phyloP scores from a whole-genome alignment of 2,888 invertebrate species.

The Drosophila anomalipes region DNA sequence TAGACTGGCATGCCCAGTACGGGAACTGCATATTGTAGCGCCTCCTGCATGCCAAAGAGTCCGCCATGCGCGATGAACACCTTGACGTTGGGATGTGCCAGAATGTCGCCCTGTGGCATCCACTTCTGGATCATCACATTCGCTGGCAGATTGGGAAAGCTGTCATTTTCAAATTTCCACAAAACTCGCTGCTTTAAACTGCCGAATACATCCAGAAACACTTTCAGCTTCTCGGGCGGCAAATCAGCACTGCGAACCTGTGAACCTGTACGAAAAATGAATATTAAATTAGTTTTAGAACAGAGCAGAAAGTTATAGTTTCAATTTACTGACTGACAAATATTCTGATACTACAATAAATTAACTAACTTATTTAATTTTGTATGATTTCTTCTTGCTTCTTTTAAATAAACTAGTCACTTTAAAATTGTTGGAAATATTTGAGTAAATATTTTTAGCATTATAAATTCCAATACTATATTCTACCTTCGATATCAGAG shows the following conservation, averaged over 20 bases:
- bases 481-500: neutral
- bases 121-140: constrained; percentile 85
- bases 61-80: constrained; percentile 85
- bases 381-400: neutral
- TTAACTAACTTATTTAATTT: fast-evolving
- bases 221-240: constrained; percentile 78
- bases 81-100: constrained; percentile 84
- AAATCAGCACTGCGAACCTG: constrained; percentile 83
- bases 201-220: constrained; percentile 82
- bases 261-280: constrained; percentile 73
- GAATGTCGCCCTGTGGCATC: constrained; percentile 86
- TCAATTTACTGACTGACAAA: neutral
- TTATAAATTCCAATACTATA: no score
- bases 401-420: neutral
- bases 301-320: neutral
- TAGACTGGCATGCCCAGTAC: constrained; percentile 84
- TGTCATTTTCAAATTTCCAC: constrained; percentile 85
- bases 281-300: neutral
- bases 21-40: constrained; percentile 82
- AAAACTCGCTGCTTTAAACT: constrained; percentile 84
- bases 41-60: constrained; percentile 83
- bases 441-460: neutral
- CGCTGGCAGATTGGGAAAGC: constrained; percentile 75
- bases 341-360: neutral
- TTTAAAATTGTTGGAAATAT: neutral